Percentiles rank a stretch among this genome's conserved stretches.
phyloP scores from a whole-genome alignment of 2,113 vertebrate genomes.

The Heterotis niloticus region DNA sequence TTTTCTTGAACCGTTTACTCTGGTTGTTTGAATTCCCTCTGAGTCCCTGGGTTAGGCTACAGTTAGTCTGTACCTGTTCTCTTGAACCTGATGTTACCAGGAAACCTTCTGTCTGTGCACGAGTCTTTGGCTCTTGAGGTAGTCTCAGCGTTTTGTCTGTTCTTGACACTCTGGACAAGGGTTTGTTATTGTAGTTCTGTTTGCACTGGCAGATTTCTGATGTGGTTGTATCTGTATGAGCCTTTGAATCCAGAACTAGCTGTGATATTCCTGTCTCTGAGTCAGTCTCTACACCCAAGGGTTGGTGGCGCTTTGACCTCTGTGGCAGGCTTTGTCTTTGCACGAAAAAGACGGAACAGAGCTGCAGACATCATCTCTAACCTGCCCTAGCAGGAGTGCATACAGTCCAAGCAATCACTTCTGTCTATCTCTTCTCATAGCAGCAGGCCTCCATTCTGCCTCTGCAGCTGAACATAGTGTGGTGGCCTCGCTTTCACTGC shows the following conservation, averaged over 20 bases:
- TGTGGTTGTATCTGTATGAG: neutral
- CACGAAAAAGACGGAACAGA: neutral
- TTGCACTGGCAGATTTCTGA: neutral
- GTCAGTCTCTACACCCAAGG: neutral
- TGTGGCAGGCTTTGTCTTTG: neutral
- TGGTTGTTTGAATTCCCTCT: too few species aligned
- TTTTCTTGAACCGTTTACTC: too few species aligned
- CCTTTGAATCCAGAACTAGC: neutral
- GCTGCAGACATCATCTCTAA: neutral
- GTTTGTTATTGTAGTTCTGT: too few species aligned
- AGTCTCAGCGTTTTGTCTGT: too few species aligned
- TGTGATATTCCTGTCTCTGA: neutral
- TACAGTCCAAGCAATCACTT: neutral
- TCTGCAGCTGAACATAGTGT: neutral
- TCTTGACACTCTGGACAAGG: too few species aligned
- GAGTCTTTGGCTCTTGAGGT: too few species aligned
- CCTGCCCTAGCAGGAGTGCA: neutral
- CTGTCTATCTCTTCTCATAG: neutral
- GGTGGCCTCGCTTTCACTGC: neutral
- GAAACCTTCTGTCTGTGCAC: too few species aligned
- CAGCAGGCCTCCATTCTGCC: neutral
- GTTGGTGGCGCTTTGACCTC: constrained; percentile 2
- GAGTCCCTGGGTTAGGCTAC: too few species aligned
- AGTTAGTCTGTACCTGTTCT: too few species aligned
- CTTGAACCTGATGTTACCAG: too few species aligned